Evolutionary conservation across 2,113 vertebrate species (phyloP), one percentile per base, ranked within the genome.

Genomic region (Notechis scutatus): DNA sequence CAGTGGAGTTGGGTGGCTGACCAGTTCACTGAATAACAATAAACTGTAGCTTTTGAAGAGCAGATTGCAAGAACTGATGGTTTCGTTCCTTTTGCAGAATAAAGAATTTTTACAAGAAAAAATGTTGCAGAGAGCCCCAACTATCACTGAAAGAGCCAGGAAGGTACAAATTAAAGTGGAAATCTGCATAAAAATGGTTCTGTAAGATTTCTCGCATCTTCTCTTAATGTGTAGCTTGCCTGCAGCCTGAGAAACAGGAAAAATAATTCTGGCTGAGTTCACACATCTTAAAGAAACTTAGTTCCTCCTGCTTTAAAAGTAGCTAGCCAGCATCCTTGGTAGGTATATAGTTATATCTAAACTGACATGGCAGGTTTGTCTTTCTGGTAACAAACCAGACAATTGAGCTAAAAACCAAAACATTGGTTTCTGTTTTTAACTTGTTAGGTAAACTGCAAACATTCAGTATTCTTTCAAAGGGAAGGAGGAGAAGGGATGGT

Each of bases 81-180:
- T 94, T 45, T 91, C 1, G 92, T 93, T 89, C 93, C 10, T 92
- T 89, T 95, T 96, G 45, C 96, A 99, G 99, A 99, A 97, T 96
- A 99, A 99, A 95, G 99, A 99, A 92, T 99, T 98, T 97, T 98
- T 99, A 94, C 98, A 99, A 87, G 99, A 99, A 96, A 99, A 97
- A 97, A 98, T 99, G 97, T 93, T 99, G 93, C 98, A 99, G 95
- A 98, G 97, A 97, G 98, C 99, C 50, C 99, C 99, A 90, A 99
- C 99, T 97, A 99, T 99, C 97, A 97, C 98, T 26, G 99, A 99
- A 97, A 97, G 99, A 97, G 98, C 99, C 64, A 99, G 98, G 98
- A 99, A 97, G 99, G 99, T 99, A 98, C 96, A 91, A 90, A 26
- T 21, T 87, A 34, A 20, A 93, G 14, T 92, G 90, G 74, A 50